phyloP scores from a whole-genome alignment of 2,113 vertebrate genomes.

The Rutilus rutilus region DNA sequence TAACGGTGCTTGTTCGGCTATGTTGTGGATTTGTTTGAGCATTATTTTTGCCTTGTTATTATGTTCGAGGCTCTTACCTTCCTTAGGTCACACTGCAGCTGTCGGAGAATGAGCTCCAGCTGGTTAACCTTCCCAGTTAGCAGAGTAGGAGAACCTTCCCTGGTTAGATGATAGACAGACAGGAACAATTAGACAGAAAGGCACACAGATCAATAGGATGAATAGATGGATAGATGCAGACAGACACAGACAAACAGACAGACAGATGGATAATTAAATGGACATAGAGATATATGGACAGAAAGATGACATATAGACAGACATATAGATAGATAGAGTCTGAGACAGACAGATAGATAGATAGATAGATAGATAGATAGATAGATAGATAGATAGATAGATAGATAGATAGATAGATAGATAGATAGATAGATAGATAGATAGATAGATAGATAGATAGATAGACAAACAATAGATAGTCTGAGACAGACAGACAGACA shows the following conservation, averaged over 20 bases:
- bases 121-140: constrained; percentile 88
- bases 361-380: too few species aligned
- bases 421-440: neutral
- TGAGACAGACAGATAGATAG: neutral
- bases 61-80: constrained; percentile 72
- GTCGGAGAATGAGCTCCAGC: constrained; percentile 83
- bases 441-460: too few species aligned
- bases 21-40: neutral
- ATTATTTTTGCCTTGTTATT: constrained; percentile 23
- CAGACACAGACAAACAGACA: too few species aligned
- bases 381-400: neutral
- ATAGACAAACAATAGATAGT: too few species aligned
- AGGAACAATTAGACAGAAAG: neutral
- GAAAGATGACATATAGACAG: neutral
- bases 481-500: too few species aligned
- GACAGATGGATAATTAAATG: neutral
- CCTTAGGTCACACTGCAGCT: constrained; percentile 83
- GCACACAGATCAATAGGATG: neutral
- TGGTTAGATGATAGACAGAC: constrained; percentile 56
- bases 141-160: constrained; percentile 75
- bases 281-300: neutral
- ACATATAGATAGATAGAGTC: neutral
- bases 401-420: neutral
- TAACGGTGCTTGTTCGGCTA: neutral
- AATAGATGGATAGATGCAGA: neutral